These are phyloP conservation scores for Cosmopolites sordidus DNA, from an alignment of 2,888 invertebrate species.

Conservation along the genomic window DNA sequence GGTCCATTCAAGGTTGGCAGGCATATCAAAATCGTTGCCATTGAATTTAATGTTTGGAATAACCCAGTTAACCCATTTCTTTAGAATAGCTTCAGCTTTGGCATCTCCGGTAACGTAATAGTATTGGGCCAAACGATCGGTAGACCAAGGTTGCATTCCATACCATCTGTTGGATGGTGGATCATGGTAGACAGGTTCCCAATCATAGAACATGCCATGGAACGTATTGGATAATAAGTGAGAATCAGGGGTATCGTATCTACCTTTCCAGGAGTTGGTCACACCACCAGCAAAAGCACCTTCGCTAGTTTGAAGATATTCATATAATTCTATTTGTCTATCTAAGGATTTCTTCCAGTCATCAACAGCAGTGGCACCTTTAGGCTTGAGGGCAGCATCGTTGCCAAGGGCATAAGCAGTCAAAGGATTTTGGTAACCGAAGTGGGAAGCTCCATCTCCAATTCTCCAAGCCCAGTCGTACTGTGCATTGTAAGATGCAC, in stretches of 20 bases:
- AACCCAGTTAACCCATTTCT: slow-evolving; percentile 31
- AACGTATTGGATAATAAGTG: slow-evolving; percentile 26
- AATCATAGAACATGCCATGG: no score
- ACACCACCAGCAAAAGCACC: slow-evolving; percentile 34
- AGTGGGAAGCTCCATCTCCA: slow-evolving; percentile 33
- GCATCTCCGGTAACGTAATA: slow-evolving; percentile 30
- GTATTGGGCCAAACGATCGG: slow-evolving; percentile 32
- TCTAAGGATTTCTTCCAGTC: slow-evolving; percentile 32
- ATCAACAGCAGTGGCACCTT: slow-evolving; percentile 28
- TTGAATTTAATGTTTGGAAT: no score
- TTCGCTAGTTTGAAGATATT: slow-evolving; percentile 30
- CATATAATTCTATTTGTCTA: slow-evolving; percentile 33
- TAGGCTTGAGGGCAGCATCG: slow-evolving; percentile 29
- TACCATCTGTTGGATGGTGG: slow-evolving; percentile 35
- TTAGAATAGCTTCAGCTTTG: slow-evolving; percentile 27
- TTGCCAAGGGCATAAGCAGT: slow-evolving; percentile 31
- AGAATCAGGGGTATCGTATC: slow-evolving; percentile 29
- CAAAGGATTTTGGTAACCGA: no score
- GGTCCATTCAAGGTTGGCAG: slow-evolving; percentile 28
- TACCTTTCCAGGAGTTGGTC: no score
- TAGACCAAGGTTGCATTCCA: slow-evolving; percentile 34
- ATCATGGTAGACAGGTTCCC: slow-evolving; percentile 32
- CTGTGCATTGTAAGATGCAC: slow-evolving; percentile 29
- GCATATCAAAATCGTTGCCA: slow-evolving; percentile 26
- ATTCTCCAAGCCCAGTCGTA: slow-evolving; percentile 34